phyloP scores from a whole-genome alignment of 2,113 vertebrate species.

The Sinosuthora webbiana region DNA sequence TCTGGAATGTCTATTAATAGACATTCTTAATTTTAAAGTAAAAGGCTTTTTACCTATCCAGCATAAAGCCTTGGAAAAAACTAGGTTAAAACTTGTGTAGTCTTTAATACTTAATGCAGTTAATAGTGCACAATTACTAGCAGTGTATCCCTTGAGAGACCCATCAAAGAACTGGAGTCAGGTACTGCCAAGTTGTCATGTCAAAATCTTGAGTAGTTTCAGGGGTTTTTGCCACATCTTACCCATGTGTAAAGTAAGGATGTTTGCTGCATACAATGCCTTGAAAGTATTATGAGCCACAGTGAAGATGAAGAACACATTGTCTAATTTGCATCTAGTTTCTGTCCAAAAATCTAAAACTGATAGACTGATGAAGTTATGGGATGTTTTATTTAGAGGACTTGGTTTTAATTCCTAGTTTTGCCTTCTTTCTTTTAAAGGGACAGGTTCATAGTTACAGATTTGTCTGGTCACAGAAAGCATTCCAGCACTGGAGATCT shows the following conservation, averaged over 20 bases:
- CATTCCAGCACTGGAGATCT: constrained; percentile 85
- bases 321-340: not conserved
- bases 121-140: not conserved
- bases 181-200: not conserved
- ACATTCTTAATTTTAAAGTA: not conserved
- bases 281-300: not conserved
- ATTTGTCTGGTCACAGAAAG: constrained; percentile 79
- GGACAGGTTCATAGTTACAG: constrained; percentile 80
- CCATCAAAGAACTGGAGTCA: not conserved
- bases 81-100: not conserved
- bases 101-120: not conserved
- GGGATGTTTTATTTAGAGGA: not conserved
- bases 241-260: not conserved
- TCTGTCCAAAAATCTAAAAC: not conserved
- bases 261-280: not conserved
- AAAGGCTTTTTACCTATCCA: not conserved
- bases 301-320: not conserved
- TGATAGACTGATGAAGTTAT: not conserved
- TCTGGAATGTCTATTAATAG: not conserved
- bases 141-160: not conserved
- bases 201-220: not conserved
- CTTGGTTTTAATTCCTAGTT: constrained; percentile 4
- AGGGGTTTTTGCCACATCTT: not conserved
- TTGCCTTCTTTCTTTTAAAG: constrained; percentile 63
- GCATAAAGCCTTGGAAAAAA: not conserved